phyloP scores from a whole-genome alignment of 2,113 vertebrate species.

The Hydrochoerus hydrochaeris region DNA sequence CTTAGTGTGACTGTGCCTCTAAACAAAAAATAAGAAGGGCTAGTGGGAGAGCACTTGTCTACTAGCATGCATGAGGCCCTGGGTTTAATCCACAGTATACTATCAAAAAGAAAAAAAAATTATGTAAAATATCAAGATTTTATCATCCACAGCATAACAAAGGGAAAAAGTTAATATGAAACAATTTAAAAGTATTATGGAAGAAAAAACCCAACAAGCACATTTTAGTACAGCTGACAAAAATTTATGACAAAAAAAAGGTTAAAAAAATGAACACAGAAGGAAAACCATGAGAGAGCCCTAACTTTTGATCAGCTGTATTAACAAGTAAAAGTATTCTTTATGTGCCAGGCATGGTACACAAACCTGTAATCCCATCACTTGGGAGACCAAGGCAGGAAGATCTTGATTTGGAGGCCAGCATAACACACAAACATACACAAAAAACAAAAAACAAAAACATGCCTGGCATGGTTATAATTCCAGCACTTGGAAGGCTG shows the following conservation, averaged over 20 bases:
- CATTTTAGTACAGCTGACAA: constrained; percentile 27
- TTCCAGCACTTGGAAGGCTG: background rate
- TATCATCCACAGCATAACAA: background rate
- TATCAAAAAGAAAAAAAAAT: background rate
- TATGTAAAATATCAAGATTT: constrained; percentile 38
- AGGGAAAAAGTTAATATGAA: background rate
- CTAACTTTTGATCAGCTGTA: constrained; percentile 19
- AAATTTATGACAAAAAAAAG: constrained; percentile 43
- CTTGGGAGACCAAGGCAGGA: background rate
- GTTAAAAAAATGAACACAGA: background rate
- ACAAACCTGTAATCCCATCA: background rate
- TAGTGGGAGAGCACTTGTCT: background rate
- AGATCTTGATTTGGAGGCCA: background rate
- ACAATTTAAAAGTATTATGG: constrained; percentile 1
- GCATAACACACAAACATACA: background rate
- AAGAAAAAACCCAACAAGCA: background rate
- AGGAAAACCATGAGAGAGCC: background rate
- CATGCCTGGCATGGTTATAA: background rate
- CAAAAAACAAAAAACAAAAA: background rate
- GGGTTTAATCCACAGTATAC: background rate
- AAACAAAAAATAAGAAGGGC: background rate
- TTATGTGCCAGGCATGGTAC: background rate
- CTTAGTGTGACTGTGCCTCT: background rate
- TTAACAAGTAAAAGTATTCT: constrained; percentile 2
- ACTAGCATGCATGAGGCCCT: background rate